A percentile compares a stretch with the other conserved stretches of the same genome.
Evolutionary conservation across 92 coral and sea anemone genomes (phyloP).

Genomic region (Parazoanthus swiftii): DNA sequence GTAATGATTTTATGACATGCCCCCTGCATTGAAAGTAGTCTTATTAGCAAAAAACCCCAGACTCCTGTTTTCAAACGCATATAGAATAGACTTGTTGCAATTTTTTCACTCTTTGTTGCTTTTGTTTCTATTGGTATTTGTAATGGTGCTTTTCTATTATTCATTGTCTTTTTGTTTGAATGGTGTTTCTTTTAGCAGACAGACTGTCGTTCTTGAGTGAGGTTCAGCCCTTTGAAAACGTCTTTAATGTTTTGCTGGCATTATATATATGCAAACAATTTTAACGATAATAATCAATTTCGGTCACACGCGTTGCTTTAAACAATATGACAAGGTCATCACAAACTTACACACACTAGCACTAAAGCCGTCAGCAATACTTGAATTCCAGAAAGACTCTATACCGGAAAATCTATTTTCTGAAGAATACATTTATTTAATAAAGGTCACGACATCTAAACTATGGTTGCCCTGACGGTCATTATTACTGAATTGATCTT

Average conservation of each 20-base stretch:
- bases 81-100: not conserved
- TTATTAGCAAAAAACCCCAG: not conserved
- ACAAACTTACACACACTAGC: not conserved
- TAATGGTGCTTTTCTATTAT: not conserved
- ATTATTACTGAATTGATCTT: too few species aligned
- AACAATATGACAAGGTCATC: too few species aligned
- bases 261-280: not conserved
- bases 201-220: not conserved
- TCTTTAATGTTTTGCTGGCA: not conserved
- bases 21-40: not conserved
- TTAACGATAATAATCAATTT: not conserved
- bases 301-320: not conserved
- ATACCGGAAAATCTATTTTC: too few species aligned
- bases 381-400: too few species aligned
- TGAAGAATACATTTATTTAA: too few species aligned
- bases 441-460: too few species aligned
- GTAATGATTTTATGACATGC: not conserved
- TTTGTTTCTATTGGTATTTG: too few species aligned
- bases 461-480: too few species aligned
- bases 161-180: not conserved
- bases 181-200: not conserved
- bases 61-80: not conserved
- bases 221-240: not conserved
- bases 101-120: not conserved
- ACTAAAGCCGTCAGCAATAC: too few species aligned